Base-by-base conservation (phyloP, 2,113 vertebrate genomes). In the Brachirus orientalis region DNA sequence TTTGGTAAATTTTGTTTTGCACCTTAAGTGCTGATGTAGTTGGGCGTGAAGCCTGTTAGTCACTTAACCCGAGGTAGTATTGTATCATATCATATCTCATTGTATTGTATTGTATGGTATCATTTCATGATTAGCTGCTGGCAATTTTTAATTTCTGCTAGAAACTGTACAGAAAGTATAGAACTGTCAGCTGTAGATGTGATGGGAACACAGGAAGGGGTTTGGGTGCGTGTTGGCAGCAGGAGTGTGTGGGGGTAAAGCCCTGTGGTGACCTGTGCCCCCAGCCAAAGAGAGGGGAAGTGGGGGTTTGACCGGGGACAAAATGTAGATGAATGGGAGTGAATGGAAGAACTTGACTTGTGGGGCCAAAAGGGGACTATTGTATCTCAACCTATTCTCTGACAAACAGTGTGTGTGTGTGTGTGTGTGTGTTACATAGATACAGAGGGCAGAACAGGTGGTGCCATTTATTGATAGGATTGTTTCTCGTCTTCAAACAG, bases 311-410 rank as follows among this genome's bases (percentile, higher is more conserved):
- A 82, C 75, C 22, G 35, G 71, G 63, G 65, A 72, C 69, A 72
- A 73, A 86, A 80, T 82, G 73, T 61, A 72, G 69, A 77, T 89
- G 86, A 89, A 88, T 86, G 60, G 68, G 46, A 47, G 58, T 82
- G 86, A 93, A 93, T 91, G 85, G 86, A 80, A 86, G 88, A 93
- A 92, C 92, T 93, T 93, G 91, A 93, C 90, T 92, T 84, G 87
- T 83, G 91, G 87, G 87, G 89, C 89, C 76, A 86, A 89, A 88
- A 86, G 80, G 55, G 58, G 84, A 86, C 89, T 79, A 88, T 86
- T 89, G 92, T 86, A 85, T 88, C 85, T 74, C 85, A 76, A 56
- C 82, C 81, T 88, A 84, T 88, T 87, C 50, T 78, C 64, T 65
- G 52, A 68, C 72, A 72, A 40, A 69, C 59, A 73, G 47, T 75